Evolutionary conservation across 2,113 vertebrate genomes (phyloP).

Genomic region (Toxotes chatareus): DNA sequence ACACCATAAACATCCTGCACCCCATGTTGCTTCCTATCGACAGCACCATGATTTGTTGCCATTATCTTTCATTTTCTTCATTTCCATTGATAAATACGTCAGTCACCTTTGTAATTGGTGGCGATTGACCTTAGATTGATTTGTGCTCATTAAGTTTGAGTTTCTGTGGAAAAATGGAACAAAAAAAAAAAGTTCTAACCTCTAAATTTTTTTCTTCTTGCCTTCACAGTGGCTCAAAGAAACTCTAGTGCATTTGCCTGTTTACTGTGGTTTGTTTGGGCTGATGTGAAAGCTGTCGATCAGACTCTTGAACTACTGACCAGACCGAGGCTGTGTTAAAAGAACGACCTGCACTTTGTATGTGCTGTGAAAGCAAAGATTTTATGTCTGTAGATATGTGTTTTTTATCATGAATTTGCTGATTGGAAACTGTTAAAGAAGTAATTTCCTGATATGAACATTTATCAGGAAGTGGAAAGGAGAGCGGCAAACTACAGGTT

Average conservation of each 20-base stretch:
- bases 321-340: neutral
- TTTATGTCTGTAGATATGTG: neutral
- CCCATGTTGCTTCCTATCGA: neutral
- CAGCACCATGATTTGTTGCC: constrained; percentile 3
- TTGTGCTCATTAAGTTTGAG: constrained; percentile 7
- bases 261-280: neutral
- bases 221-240: neutral
- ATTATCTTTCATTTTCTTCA: constrained; percentile 34
- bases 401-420: neutral
- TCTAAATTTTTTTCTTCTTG: neutral
- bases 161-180: neutral
- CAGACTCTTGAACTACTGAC: neutral
- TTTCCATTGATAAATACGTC: constrained; percentile 29
- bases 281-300: neutral
- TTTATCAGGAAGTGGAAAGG: neutral
- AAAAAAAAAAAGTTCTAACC: neutral
- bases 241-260: neutral
- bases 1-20: constrained; percentile 23
- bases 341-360: neutral
- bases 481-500: too few relatives aligned
- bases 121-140: neutral
- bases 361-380: neutral
- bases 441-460: too few relatives aligned
- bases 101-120: constrained; percentile 9
- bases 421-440: neutral